Conservation (phyloP, 2,113 vertebrate species). For the Peromyscus leucopus region DNA sequence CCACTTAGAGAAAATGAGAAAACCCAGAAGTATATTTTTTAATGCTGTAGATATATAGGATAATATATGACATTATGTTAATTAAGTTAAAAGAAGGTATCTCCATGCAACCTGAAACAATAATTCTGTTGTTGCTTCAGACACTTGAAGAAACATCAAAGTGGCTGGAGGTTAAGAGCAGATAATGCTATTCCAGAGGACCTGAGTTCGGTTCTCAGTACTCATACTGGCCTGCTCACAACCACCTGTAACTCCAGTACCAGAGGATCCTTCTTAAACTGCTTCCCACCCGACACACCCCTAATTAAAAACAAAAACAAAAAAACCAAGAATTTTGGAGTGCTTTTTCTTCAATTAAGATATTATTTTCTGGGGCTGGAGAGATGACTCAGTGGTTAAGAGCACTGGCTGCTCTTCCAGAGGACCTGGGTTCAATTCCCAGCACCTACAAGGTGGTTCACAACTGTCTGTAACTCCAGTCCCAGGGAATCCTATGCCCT, state of each 20-base stretch:
- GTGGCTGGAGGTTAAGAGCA: background rate
- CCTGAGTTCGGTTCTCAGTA: background rate
- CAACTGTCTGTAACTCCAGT: background rate
- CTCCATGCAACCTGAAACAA: background rate
- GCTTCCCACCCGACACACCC: background rate
- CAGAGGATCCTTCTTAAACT: background rate
- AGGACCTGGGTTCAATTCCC: background rate
- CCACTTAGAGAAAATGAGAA: constrained; percentile 44
- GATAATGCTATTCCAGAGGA: background rate
- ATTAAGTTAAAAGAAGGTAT: constrained; percentile 45
- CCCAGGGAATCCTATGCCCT: background rate
- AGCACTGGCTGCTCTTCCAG: background rate
- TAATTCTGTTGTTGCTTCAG: background rate
- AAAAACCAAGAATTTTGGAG: constrained; percentile 24
- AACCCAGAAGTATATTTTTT: background rate
- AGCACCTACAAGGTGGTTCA: background rate
- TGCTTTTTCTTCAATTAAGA: background rate
- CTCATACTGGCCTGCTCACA: background rate
- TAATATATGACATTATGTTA: constrained; percentile 42
- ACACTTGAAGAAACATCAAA: background rate
- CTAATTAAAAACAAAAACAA: constrained; percentile 17
- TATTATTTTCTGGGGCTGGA: background rate
- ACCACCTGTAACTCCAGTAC: background rate
- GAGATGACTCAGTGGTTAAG: background rate
- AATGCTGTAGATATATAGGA: background rate